Evolutionary conservation across 2,888 invertebrate species (phyloP), one percentile per base, ranked within the genome.

Genomic region (Euclidia mi): DNA sequence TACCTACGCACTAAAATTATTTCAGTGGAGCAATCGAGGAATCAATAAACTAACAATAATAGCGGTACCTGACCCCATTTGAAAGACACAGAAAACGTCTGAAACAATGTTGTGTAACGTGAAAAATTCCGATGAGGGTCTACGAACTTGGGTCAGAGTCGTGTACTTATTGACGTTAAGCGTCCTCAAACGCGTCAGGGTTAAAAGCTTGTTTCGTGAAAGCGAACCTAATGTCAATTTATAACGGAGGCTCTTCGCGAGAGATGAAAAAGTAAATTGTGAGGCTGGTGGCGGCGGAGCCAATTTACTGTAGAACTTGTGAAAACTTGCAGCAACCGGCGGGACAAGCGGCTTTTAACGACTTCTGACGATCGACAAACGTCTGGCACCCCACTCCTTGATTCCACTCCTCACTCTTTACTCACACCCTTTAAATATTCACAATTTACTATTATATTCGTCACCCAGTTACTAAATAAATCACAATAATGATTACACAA

Each of bases 201-300:
- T 74, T 75, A 74, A 75, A 78, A 78, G 71, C 77, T 79, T 79
- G 81, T 84, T 80, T 77, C 53, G 65, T 55, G 56, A 68, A 72
- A 66, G 68, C 47, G 62, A 66, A 71, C 77, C 74, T 74, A 71
- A 79, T 75, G 76, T 73, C 73, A 75, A 82, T 79, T 75, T 80
- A 79, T 70, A 78, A 75, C 72, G 67, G 74, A 73, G 62, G 68
- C 62, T 59, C 61, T 71, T 64, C 49, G n/a, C 65, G 70, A 67
- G 67, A 70, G 73, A 77, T 70, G 75, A 80, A 81, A 82, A 82
- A 81, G 76, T 78, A 75, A 81, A 83, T 79, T 81, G 72, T 74
- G 71, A 77, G 74, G 75, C 60, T 62, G 65, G 62, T 68, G 50
- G 58, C 55, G 46, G 47, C 52, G 62, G 64, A 56, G 41, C 61